Evolutionary conservation across 2,797 vertebrate species (phyloP).

Genomic region (Siniperca obscura): DNA sequence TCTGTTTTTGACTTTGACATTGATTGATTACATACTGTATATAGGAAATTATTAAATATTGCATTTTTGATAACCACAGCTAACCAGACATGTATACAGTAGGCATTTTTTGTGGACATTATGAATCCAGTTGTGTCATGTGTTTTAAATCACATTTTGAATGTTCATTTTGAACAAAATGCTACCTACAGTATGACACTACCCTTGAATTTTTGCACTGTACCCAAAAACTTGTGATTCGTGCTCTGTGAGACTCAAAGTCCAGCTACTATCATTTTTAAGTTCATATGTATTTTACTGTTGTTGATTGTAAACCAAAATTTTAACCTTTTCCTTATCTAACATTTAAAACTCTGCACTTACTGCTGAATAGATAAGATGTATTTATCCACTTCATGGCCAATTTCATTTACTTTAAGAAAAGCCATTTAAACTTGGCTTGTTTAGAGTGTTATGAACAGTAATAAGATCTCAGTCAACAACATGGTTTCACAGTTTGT

Average conservation of each 20-base stretch:
- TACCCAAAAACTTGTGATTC: slow-evolving; percentile 4
- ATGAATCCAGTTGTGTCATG: background rate
- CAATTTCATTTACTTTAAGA: background rate
- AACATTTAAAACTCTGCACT: background rate
- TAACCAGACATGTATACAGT: background rate
- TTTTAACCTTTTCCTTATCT: background rate
- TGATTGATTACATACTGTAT: background rate
- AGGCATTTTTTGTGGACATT: background rate
- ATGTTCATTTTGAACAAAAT: slow-evolving; percentile 28
- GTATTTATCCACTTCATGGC: background rate
- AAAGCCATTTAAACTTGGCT: background rate
- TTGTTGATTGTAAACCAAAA: slow-evolving; percentile 14
- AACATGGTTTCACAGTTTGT: slow-evolving; percentile 31
- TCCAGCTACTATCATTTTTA: slow-evolving; percentile 5
- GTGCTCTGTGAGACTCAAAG: background rate
- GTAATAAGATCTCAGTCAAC: slow-evolving; percentile 15
- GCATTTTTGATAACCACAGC: background rate
- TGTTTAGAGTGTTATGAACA: background rate
- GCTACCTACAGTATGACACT: slow-evolving; percentile 18
- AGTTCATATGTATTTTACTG: background rate
- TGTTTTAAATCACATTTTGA: slow-evolving; percentile 17
- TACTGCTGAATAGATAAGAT: slow-evolving; percentile 18
- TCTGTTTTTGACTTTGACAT: background rate
- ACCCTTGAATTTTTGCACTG: background rate
- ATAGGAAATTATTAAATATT: background rate